These are phyloP conservation scores for Dicroscelio sp. DNA, from an alignment of 2,888 invertebrate genomes.

Conservation along the genomic window DNA sequence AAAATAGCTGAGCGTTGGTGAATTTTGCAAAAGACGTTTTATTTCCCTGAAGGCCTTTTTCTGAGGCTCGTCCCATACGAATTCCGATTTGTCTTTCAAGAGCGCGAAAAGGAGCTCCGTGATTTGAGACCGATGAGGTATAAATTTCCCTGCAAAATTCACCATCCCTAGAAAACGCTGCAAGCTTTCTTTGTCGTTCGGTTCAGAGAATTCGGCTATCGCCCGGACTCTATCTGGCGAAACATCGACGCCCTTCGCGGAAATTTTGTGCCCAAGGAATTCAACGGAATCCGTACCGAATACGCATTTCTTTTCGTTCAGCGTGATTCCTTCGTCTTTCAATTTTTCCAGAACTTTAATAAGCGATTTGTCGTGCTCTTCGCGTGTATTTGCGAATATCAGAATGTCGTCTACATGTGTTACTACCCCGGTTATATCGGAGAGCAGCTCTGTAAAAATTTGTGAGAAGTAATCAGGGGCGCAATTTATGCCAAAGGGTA, in stretches of 20 bases:
- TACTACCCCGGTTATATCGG: slow-evolving; percentile 36
- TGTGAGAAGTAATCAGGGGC: slow-evolving; percentile 50
- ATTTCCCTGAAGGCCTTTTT: slow-evolving; percentile 84
- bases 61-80: slow-evolving; percentile 83
- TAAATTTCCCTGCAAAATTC: slow-evolving; percentile 81
- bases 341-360: slow-evolving; percentile 80
- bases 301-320: slow-evolving; percentile 86
- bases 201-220: slow-evolving; percentile 79
- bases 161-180: slow-evolving; percentile 82
- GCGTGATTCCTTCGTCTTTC: slow-evolving; percentile 79
- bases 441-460: slow-evolving; percentile 67
- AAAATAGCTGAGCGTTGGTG: slow-evolving; percentile 87
- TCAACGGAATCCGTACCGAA: slow-evolving; percentile 80
- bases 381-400: slow-evolving; percentile 71
- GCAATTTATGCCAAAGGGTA: slow-evolving; percentile 83
- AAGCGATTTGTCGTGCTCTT: slow-evolving; percentile 81
- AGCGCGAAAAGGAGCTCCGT: slow-evolving; percentile 81
- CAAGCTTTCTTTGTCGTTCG: slow-evolving; percentile 81
- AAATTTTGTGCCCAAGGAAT: slow-evolving; percentile 86
- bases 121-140: slow-evolving; percentile 83
- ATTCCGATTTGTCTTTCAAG: slow-evolving; percentile 76
- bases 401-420: slow-evolving; percentile 77
- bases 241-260: slow-evolving; percentile 76
- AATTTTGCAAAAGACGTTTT: slow-evolving; percentile 84
- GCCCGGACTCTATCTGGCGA: slow-evolving; percentile 76